These are phyloP conservation scores for Grammomys dolichurus DNA, from an alignment of 2,113 vertebrate genomes.

Conservation along the genomic window DNA sequence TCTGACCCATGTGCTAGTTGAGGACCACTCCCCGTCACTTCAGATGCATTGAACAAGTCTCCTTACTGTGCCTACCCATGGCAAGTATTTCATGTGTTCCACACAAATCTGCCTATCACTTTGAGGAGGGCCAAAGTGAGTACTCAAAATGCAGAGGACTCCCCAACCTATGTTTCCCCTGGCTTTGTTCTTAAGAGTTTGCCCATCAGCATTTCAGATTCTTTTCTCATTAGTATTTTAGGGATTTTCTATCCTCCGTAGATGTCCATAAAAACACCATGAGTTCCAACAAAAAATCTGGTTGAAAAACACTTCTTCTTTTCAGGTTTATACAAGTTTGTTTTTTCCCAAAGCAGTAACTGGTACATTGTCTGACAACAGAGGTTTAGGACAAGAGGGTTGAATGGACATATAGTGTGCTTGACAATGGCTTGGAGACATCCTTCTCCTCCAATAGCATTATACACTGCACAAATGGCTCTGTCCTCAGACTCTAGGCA, in stretches of 20 bases:
- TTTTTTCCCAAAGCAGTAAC: not conserved
- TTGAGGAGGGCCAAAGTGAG: not conserved
- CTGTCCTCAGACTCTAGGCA: not conserved
- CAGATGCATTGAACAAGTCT: not conserved
- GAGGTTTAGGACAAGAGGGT: not conserved
- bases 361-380: not conserved
- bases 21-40: not conserved
- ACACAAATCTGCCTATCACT: not conserved
- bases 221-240: not conserved
- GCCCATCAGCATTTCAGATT: not conserved
- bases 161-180: not conserved
- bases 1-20: not conserved
- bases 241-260: not conserved
- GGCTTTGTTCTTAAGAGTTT: not conserved
- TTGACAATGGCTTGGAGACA: not conserved
- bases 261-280: not conserved
- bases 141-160: not conserved
- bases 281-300: not conserved
- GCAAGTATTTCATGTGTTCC: not conserved
- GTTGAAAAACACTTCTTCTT: not conserved
- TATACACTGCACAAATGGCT: not conserved
- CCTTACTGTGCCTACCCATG: not conserved
- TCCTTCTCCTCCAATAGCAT: not conserved
- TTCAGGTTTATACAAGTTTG: not conserved
- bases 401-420: not conserved